Conservation (phyloP, 2,797 vertebrate species). For the Enteromius afrohamiltoni region DNA sequence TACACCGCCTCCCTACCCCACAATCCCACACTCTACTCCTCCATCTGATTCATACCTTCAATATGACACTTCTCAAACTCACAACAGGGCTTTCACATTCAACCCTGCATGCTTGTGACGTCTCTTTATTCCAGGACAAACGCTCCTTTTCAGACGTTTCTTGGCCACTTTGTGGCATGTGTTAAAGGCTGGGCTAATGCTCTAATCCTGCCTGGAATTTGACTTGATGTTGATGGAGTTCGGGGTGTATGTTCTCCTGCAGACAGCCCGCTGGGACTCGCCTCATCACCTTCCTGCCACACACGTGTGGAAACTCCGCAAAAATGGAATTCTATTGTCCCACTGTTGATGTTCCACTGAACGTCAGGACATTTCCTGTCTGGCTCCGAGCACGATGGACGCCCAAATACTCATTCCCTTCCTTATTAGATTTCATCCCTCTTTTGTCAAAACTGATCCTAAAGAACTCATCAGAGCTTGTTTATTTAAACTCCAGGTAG, state of each 20-base stretch:
- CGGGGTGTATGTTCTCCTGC: slow-evolving; percentile 21
- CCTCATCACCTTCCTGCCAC: slow-evolving; percentile 75
- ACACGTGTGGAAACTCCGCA: slow-evolving; percentile 73
- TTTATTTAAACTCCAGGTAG: background rate
- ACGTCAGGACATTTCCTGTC: slow-evolving; percentile 48
- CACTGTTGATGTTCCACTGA: slow-evolving; percentile 54
- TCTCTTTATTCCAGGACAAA: slow-evolving; percentile 22
- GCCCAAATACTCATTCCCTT: slow-evolving; percentile 30
- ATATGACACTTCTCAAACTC: slow-evolving; percentile 35
- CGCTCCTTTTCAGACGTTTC: slow-evolving; percentile 24
- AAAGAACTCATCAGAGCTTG: background rate
- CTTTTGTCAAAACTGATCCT: background rate
- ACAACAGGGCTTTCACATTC: slow-evolving; percentile 13
- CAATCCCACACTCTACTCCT: slow-evolving; percentile 56
- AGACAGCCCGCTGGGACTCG: slow-evolving; percentile 13
- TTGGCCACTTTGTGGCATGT: slow-evolving; percentile 15
- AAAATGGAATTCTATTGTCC: slow-evolving; percentile 55
- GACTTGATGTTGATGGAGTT: slow-evolving; percentile 31
- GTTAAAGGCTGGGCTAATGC: slow-evolving; percentile 11
- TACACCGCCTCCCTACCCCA: slow-evolving; percentile 30
- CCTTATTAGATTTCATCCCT: slow-evolving; percentile 1
- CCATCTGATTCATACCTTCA: slow-evolving; percentile 69
- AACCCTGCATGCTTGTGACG: slow-evolving; percentile 4
- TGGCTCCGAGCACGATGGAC: slow-evolving; percentile 18
- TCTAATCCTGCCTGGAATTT: slow-evolving; percentile 35